Evolutionary conservation across 2,888 invertebrate genomes (phyloP), one percentile per base, ranked within the genome.

Genomic region (Epiblema foenella): DNA sequence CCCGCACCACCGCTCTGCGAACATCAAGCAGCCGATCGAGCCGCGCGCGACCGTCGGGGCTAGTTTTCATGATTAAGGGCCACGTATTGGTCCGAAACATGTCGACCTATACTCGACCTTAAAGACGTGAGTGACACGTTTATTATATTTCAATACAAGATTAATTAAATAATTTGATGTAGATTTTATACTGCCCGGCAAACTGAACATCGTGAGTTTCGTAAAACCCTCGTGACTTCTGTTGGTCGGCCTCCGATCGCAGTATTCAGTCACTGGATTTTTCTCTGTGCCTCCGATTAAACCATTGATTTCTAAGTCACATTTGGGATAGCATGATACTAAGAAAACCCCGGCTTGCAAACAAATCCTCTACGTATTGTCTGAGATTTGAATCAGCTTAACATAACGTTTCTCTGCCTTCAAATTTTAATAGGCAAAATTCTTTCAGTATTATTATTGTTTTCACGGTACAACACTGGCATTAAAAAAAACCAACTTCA

Each of bases 241-340:
- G 52, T 39, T 39, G n/a, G 1, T n/a, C 39, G 5, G 20, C 20
- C 11, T 37, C n/a, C 37, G 52, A 64, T 64, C 54, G 20, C 52
- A 64, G 51, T 37, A 63, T 37, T 51, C 67, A 74, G 74, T 67
- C 2, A 33, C 2, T 46, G 67, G 69, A 73, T 39, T 39, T 54
- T 52, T 54, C 39, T 52, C 33, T 39, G 73, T 69, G 57, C 57
- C 65, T 65, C 68, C 75, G 71, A 73, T 66, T 73, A 67, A 66
- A 66, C 65, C 64, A 52, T 64, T 64, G 39, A 54, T 64, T 54
- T 54, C 52, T 7, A 52, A 37, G 37, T 39, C 39, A 54, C 64
- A 64, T 52, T 52, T 64, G 63, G 37, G 39, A 4, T n/a, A 24
- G 24, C 20, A 9, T 24, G 20, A 15, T 24, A 46, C 42, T 42